Evolutionary conservation across 2,797 vertebrate genomes (phyloP).

Genomic region (Cheirogaleus major): DNA sequence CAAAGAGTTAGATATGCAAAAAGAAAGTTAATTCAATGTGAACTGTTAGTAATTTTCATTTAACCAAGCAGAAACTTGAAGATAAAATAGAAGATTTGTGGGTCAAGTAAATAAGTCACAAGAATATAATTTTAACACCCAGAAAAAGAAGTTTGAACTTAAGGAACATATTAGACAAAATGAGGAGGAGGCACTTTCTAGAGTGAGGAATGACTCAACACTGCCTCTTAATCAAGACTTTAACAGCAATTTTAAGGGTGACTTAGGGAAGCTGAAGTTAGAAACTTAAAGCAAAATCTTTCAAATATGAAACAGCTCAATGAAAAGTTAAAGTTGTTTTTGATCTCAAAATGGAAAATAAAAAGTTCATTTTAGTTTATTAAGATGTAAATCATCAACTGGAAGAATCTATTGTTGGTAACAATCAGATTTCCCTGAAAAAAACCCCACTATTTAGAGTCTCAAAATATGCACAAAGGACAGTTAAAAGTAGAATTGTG

Average conservation of each 20-base stretch:
- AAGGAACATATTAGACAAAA: constrained; percentile 76
- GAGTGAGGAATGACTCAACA: not conserved
- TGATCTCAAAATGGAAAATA: constrained; percentile 91
- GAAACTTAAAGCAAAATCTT: constrained; percentile 87
- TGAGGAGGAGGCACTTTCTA: constrained; percentile 73
- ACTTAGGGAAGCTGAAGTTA: constrained; percentile 87
- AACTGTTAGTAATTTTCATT: constrained; percentile 90
- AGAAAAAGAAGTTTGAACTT: constrained; percentile 87
- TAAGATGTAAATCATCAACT: constrained; percentile 88
- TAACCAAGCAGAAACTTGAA: constrained; percentile 91
- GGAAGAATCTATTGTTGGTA: constrained; percentile 84
- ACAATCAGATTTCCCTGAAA: constrained; percentile 88
- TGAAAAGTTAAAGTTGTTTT: constrained; percentile 88
- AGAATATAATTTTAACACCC: constrained; percentile 83
- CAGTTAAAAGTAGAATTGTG: constrained; percentile 90
- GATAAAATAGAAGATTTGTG: constrained; percentile 87
- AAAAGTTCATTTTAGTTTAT: constrained; percentile 84
- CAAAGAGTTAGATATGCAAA: constrained; percentile 88
- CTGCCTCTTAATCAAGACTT: constrained; percentile 73
- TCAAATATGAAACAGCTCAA: constrained; percentile 86
- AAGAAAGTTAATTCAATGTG: constrained; percentile 90
- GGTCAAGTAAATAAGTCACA: constrained; percentile 89
- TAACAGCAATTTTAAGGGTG: constrained; percentile 63
- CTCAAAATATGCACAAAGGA: constrained; percentile 91
- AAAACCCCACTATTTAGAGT: constrained; percentile 87